Percentiles rank a stretch among this genome's conserved stretches.
phyloP scores from a whole-genome alignment of 2,888 invertebrate genomes.

The Acronicta psi region DNA sequence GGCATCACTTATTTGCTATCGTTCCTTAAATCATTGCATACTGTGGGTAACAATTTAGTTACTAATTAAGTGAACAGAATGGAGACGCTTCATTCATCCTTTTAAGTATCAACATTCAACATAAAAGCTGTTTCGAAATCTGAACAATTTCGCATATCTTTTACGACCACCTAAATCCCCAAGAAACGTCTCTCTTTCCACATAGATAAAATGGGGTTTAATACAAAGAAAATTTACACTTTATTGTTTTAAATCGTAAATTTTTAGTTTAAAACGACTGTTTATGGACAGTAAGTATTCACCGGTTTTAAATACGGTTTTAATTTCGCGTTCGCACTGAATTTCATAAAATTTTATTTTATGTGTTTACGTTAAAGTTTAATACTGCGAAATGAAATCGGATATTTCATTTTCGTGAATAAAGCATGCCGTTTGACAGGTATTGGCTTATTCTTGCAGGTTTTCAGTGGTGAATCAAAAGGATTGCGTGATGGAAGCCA shows the following conservation, averaged over 20 bases:
- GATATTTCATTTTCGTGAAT: constrained; percentile 34
- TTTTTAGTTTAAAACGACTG: constrained; percentile 46
- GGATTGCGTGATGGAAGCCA: constrained; percentile 80
- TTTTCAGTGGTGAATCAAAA: constrained; percentile 68
- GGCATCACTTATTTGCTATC: no score
- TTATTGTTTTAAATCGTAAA: constrained; percentile 51
- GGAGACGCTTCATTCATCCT: constrained; percentile 23
- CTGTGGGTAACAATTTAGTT: no score
- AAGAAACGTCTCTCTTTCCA: constrained; percentile 51
- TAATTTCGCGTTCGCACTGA: constrained; percentile 33
- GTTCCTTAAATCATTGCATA: no score
- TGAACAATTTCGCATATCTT: constrained; percentile 50
- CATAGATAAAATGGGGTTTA: constrained; percentile 49
- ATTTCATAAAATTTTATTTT: constrained; percentile 45
- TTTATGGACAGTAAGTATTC: constrained; percentile 35
- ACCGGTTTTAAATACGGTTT: constrained; percentile 34
- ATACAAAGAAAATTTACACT: constrained; percentile 46
- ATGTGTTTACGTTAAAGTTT: constrained; percentile 30
- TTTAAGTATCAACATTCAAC: constrained; percentile 44
- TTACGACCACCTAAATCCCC: constrained; percentile 52
- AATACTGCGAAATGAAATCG: constrained; percentile 22
- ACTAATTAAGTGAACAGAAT: no score
- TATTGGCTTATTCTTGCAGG: constrained; percentile 45
- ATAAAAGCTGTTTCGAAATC: constrained; percentile 43
- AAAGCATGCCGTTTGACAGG: constrained; percentile 26